phyloP scores from a whole-genome alignment of 53 echinoderm and acorn worm genomes.

The Holothuria leucospilota region DNA sequence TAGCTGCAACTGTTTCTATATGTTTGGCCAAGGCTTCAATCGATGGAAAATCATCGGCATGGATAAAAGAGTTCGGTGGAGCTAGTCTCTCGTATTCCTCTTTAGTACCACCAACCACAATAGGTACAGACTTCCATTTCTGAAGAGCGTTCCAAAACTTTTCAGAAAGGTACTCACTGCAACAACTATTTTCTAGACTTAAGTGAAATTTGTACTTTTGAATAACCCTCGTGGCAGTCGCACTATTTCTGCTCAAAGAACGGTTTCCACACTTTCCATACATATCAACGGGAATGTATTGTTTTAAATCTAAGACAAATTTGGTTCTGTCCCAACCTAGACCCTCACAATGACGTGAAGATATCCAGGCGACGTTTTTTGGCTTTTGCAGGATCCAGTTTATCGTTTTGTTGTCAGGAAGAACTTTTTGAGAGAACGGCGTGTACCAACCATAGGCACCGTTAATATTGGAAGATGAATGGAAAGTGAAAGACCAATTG shows the following conservation, averaged over 20 bases:
- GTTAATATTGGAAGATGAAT: not conserved
- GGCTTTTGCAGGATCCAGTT: not conserved
- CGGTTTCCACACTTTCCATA: conserved; percentile 1
- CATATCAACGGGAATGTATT: conserved; percentile 2
- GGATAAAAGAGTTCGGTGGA: too few species aligned
- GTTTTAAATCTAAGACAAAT: not conserved
- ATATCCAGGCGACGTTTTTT: not conserved
- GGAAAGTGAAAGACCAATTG: conserved; percentile 39
- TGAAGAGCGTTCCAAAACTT: conserved; percentile 27
- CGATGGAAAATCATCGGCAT: too few species aligned
- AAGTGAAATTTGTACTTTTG: conserved; percentile 23
- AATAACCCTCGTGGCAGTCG: not conserved
- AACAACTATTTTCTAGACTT: conserved; percentile 19
- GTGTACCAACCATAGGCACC: conserved; percentile 34
- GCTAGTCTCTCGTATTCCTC: not conserved
- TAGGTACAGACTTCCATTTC: conserved; percentile 8
- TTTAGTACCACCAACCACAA: conserved; percentile 29
- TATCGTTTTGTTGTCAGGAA: too few species aligned
- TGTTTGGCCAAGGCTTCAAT: conserved; percentile 10
- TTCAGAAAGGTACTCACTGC: conserved; percentile 25
- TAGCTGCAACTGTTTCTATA: not conserved
- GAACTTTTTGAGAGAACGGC: not conserved
- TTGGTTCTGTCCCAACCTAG: not conserved
- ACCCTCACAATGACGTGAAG: not conserved
- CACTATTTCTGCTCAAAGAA: not conserved